Conservation (phyloP, 2,113 vertebrate genomes). For the Phyllostomus hastatus region DNA sequence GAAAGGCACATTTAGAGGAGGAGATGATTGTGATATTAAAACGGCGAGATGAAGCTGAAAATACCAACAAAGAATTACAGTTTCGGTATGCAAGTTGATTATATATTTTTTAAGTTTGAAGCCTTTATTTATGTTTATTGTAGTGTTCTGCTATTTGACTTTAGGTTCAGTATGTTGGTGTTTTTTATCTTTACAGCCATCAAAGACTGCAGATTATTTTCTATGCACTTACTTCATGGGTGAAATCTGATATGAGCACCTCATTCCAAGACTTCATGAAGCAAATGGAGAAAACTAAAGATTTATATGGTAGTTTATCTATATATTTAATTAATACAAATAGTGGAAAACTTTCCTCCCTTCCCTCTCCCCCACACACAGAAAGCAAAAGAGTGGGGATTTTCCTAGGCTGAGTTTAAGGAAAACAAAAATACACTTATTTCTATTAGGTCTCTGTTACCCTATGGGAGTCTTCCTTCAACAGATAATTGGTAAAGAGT, state of each 20-base stretch:
- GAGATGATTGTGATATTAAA: conserved; percentile 71
- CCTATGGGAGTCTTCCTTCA: background rate
- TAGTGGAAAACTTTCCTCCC: background rate
- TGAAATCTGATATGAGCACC: conserved; percentile 55
- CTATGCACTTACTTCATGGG: conserved; percentile 63
- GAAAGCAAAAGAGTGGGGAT: background rate
- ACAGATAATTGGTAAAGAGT: background rate
- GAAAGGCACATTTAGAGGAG: conserved; percentile 73
- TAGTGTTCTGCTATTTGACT: background rate
- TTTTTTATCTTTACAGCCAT: conserved; percentile 69
- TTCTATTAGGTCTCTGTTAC: background rate
- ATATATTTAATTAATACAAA: conserved; percentile 19
- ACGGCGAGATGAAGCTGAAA: conserved; percentile 73
- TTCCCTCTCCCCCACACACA: background rate
- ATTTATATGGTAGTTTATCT: conserved; percentile 58
- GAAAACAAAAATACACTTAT: background rate
- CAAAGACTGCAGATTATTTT: conserved; percentile 64
- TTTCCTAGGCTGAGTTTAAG: conserved; percentile 19
- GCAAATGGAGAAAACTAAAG: conserved; percentile 58
- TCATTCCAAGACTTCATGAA: conserved; percentile 62
- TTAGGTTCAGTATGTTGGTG: background rate
- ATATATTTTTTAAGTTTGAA: conserved; percentile 5
- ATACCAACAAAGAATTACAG: conserved; percentile 73
- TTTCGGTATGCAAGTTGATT: conserved; percentile 75
- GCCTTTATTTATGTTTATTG: conserved; percentile 15